Evolutionary conservation across 2,797 vertebrate species (phyloP), one percentile per base, ranked within the genome.

Genomic region (Emys orbicularis): DNA sequence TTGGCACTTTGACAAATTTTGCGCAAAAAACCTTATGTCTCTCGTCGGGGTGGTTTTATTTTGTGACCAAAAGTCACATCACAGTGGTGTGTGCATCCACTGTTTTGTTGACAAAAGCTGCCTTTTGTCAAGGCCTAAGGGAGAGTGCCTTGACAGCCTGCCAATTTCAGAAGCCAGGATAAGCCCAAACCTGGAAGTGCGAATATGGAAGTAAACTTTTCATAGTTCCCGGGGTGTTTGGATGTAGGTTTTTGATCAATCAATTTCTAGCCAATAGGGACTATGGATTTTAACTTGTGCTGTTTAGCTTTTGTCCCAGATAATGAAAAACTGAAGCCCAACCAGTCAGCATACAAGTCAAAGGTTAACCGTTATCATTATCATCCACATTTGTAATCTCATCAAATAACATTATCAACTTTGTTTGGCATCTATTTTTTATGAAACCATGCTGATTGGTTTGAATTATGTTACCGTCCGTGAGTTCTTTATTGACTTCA

Each of bases 321-420:
- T 74, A 53, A 29, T 0, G 59, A 72, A 52, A 74, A 79, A 41
- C 3, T 7, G 92, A 88, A 50, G 25, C 56, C 37, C 29, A 84
- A 3, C 21, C 2, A 84, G 11, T 12, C 34, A 27, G 5, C 0
- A 0, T 34, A 49, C 25, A 56, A 23, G 25, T 56, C 54, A 56
- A 56, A 56, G 54, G 31, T 65, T 65, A 65, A 65, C 13, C 4
- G 31, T 65, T 34, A 65, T 31, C 15, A 34, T 65, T 34, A n/a
- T 61, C 31, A 61, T 65, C 31, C 31, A 65, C 13, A 16, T 65
- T n/a, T 34, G 31, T 65, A 65, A 16, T 16, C 59, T n/a, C 31
- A 31, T 65, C 31, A 34, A n/a, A 65, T 29, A 59, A 59, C 5
- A 29, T 59, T 59, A 18, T n/a, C 29, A 34, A 8, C 6, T 6